Conservation (phyloP, 2,888 invertebrate genomes). For the Meta bourneti region DNA sequence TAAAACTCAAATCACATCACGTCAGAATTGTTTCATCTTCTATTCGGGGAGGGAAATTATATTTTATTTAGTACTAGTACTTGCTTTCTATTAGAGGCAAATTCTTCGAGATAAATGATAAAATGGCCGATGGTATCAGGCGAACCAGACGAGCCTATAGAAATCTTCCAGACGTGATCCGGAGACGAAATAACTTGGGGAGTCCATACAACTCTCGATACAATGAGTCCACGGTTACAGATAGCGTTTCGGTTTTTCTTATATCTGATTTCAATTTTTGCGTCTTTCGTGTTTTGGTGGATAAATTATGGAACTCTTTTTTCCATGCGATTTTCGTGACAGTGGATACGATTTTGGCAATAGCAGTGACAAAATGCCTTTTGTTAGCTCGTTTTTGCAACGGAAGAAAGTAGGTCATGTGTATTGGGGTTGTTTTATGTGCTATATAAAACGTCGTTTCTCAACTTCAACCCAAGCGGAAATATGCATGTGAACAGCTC, state of each 20-base stretch:
- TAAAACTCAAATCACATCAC: not conserved
- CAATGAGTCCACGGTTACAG: no score
- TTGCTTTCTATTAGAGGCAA: conserved; percentile 5
- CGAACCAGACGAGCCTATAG: no score
- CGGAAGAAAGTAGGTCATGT: not conserved
- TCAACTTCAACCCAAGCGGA: no score
- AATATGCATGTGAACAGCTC: no score
- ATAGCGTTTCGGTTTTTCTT: not conserved
- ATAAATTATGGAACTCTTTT: not conserved
- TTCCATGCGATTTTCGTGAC: not conserved
- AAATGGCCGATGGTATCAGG: not conserved
- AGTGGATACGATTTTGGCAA: not conserved
- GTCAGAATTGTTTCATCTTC: conserved; percentile 4
- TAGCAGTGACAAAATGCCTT: not conserved
- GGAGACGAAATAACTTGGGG: not conserved
- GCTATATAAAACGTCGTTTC: no score
- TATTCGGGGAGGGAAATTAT: not conserved
- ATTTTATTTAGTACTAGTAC: conserved; percentile 14
- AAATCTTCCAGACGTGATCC: conserved; percentile 6
- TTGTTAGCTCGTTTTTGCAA: not conserved
- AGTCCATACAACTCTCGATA: not conserved
- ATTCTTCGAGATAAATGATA: conserved; percentile 5
- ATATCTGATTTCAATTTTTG: not conserved
- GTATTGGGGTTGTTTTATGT: not conserved
- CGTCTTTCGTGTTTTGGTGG: not conserved